Conservation (phyloP, 2,797 vertebrate species). For the Psittacula echo region DNA sequence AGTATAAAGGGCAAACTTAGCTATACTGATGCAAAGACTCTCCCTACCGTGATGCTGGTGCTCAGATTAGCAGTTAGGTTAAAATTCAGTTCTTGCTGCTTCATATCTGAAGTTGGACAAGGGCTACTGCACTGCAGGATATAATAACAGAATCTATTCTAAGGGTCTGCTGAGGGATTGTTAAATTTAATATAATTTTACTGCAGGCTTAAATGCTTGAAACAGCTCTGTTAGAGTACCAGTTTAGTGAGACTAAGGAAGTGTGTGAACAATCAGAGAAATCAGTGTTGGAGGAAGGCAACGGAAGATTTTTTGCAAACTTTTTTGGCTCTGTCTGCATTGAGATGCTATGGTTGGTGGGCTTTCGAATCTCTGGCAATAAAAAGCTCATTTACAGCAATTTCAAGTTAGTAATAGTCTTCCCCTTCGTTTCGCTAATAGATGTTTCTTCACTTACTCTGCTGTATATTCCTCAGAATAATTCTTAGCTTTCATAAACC, state of each 20-base stretch:
- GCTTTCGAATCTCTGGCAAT: slow-evolving; percentile 1
- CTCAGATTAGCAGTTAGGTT: neutral
- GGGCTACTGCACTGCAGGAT: neutral
- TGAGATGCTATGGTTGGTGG: neutral
- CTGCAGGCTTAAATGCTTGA: neutral
- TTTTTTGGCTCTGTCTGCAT: neutral
- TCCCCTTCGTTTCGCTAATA: slow-evolving; percentile 12
- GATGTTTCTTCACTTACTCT: slow-evolving; percentile 7
- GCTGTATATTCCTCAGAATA: slow-evolving; percentile 37
- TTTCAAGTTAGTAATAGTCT: neutral
- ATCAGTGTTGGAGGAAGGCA: neutral
- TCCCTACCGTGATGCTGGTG: neutral
- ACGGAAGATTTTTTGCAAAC: neutral
- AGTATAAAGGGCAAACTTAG: neutral
- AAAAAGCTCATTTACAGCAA: slow-evolving; percentile 1
- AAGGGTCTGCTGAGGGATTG: neutral
- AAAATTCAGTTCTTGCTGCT: neutral
- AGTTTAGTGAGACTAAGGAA: neutral
- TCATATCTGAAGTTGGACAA: neutral
- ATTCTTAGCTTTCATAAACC: slow-evolving; percentile 23
- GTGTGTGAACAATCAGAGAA: neutral
- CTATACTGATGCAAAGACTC: neutral
- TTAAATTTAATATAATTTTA: neutral
- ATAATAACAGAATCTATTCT: neutral
- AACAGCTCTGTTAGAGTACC: neutral